Evolutionary conservation across 2,888 invertebrate genomes (phyloP).

Genomic region (Sarcophaga rosellei): DNA sequence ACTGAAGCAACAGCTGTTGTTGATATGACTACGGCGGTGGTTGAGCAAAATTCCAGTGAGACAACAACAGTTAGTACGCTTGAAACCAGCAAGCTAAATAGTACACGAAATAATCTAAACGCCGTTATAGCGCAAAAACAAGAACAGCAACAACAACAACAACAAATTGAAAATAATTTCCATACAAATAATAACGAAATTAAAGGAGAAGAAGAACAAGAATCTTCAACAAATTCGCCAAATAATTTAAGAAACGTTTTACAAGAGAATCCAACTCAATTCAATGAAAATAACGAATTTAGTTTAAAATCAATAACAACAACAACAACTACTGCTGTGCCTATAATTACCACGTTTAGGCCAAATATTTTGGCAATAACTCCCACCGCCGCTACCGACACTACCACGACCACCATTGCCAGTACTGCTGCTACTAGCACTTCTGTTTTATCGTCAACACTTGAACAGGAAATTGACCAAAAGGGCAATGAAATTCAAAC

Average conservation of each 20-base stretch:
- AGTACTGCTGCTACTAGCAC: slow-evolving; percentile 2
- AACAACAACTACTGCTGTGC: slow-evolving; percentile 66
- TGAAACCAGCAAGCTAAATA: slow-evolving; percentile 73
- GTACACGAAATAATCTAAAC: slow-evolving; percentile 38
- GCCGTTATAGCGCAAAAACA: not conserved
- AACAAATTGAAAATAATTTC: not conserved
- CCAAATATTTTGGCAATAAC: slow-evolving; percentile 67
- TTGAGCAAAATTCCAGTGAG: slow-evolving; percentile 70
- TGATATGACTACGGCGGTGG: slow-evolving; percentile 48
- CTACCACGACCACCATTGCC: slow-evolving; percentile 57
- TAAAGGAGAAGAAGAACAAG: slow-evolving; percentile 25
- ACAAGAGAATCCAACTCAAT: slow-evolving; percentile 55
- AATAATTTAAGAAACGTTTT: slow-evolving; percentile 32
- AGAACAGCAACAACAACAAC: slow-evolving; percentile 21
- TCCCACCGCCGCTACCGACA: slow-evolving; percentile 36
- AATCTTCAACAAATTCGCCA: slow-evolving; percentile 14
- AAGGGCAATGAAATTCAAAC: slow-evolving; percentile 72
- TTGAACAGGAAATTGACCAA: slow-evolving; percentile 73
- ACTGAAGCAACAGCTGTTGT: slow-evolving; percentile 46
- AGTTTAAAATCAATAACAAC: slow-evolving; percentile 57
- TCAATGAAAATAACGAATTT: slow-evolving; percentile 63
- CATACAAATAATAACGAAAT: slow-evolving; percentile 55
- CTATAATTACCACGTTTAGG: slow-evolving; percentile 69
- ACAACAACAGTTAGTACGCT: slow-evolving; percentile 75
- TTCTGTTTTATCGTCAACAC: slow-evolving; percentile 42